Evolutionary conservation across 2,113 vertebrate species (phyloP).

Genomic region (Haemorhous mexicanus): DNA sequence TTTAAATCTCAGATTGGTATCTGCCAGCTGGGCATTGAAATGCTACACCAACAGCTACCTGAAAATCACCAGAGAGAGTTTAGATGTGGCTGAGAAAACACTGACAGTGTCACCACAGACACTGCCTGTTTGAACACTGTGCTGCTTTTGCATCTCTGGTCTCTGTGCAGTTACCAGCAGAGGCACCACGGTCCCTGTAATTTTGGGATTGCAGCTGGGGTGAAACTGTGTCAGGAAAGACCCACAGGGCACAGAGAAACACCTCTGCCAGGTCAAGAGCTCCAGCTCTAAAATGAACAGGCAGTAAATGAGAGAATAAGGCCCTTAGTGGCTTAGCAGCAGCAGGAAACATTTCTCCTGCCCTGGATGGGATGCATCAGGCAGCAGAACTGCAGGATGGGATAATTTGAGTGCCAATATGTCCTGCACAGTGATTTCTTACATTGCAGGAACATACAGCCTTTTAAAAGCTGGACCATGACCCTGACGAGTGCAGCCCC

Average conservation of each 20-base stretch:
- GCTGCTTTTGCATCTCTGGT: background rate
- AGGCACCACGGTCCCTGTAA: rapidly evolving
- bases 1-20: background rate
- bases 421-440: background rate
- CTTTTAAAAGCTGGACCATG: background rate
- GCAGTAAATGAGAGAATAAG: background rate
- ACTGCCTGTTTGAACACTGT: background rate
- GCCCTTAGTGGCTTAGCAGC: background rate
- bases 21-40: background rate
- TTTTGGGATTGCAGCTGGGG: background rate
- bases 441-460: background rate
- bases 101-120: background rate
- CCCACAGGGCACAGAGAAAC: background rate
- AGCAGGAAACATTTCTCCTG: background rate
- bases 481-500: background rate
- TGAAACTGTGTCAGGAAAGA: background rate
- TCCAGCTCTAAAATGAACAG: background rate
- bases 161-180: background rate
- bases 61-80: background rate
- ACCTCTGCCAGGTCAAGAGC: background rate
- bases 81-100: background rate
- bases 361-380: background rate
- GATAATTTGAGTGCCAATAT: background rate
- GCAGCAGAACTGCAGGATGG: background rate
- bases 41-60: background rate